Evolutionary conservation across 2,888 invertebrate species (phyloP).

Genomic region (Halictus ligatus): DNA sequence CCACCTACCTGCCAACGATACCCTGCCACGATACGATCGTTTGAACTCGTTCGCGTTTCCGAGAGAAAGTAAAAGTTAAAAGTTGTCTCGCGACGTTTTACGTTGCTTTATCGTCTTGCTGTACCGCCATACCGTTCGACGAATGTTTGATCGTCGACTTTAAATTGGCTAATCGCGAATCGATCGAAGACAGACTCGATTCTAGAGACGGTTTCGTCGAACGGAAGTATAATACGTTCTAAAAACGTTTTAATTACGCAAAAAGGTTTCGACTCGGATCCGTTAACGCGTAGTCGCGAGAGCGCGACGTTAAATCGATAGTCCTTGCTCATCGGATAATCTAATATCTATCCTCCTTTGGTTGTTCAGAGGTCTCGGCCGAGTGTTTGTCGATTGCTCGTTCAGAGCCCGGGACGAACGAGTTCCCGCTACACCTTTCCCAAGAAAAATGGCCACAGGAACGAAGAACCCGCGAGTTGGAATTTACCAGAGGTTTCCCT

Average conservation of each 20-base stretch:
- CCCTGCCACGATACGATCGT: not conserved
- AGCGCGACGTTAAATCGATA: not conserved
- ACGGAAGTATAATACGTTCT: not conserved
- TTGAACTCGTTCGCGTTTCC: not conserved
- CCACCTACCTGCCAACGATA: not conserved
- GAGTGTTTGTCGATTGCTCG: slow-evolving; percentile 13
- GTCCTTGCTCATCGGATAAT: slow-evolving; percentile 1
- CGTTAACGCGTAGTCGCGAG: not conserved
- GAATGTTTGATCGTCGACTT: too few species aligned
- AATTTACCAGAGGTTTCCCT: not conserved
- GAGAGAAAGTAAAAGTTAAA: not conserved
- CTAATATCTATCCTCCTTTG: not conserved
- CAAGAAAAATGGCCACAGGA: not conserved
- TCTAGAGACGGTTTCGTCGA: not conserved
- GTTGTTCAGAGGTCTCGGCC: not conserved
- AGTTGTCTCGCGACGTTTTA: not conserved
- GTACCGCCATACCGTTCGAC: not conserved
- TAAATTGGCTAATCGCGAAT: too few species aligned
- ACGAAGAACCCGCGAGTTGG: not conserved
- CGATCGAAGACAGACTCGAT: not conserved
- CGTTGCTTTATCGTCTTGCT: not conserved
- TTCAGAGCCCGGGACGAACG: not conserved
- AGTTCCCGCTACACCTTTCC: not conserved
- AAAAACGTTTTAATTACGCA: not conserved
- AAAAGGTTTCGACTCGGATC: not conserved